phyloP scores from a whole-genome alignment of 1,140 invertebrate genomes.

The Drosophila busckii region DNA sequence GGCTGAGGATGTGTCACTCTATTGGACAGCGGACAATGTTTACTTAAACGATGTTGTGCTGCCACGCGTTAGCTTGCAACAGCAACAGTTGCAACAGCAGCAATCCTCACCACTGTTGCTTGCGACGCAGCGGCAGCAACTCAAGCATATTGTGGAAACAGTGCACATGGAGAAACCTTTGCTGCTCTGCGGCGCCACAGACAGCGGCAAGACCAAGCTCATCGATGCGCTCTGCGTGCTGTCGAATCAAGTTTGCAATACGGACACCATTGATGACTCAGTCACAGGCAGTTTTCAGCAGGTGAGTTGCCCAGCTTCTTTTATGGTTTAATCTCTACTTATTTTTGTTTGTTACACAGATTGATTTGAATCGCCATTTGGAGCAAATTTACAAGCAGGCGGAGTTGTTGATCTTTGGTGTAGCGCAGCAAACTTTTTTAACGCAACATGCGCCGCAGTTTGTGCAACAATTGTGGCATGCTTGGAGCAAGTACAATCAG shows the following conservation, averaged over 20 bases:
- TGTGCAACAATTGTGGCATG: slow-evolving; percentile 36
- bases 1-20: slow-evolving; percentile 68
- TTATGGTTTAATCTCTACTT: background rate
- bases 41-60: slow-evolving; percentile 73
- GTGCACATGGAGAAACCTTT: slow-evolving; percentile 73
- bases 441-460: slow-evolving; percentile 26
- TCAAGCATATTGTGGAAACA: slow-evolving; percentile 72
- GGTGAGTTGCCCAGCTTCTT: slow-evolving; percentile 20
- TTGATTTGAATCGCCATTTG: slow-evolving; percentile 85
- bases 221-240: slow-evolving; percentile 66
- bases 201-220: slow-evolving; percentile 76
- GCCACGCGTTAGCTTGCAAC: slow-evolving; percentile 19
- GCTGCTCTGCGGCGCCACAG: slow-evolving; percentile 66
- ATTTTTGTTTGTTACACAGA: slow-evolving; percentile 79
- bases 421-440: slow-evolving; percentile 68
- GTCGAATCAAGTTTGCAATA: slow-evolving; percentile 63
- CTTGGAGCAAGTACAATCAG: slow-evolving; percentile 65
- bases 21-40: slow-evolving; percentile 68
- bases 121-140: slow-evolving; percentile 50
- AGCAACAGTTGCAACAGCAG: slow-evolving; percentile 28
- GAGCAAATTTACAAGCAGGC: slow-evolving; percentile 81
- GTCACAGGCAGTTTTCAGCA: slow-evolving; percentile 78
- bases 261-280: slow-evolving; percentile 76
- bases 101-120: slow-evolving; percentile 61
- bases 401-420: slow-evolving; percentile 73